A percentile compares a stretch with the other conserved stretches of the same genome.
Conservation (phyloP, 2,888 invertebrate genomes). For the Andricus quercusramuli region DNA sequence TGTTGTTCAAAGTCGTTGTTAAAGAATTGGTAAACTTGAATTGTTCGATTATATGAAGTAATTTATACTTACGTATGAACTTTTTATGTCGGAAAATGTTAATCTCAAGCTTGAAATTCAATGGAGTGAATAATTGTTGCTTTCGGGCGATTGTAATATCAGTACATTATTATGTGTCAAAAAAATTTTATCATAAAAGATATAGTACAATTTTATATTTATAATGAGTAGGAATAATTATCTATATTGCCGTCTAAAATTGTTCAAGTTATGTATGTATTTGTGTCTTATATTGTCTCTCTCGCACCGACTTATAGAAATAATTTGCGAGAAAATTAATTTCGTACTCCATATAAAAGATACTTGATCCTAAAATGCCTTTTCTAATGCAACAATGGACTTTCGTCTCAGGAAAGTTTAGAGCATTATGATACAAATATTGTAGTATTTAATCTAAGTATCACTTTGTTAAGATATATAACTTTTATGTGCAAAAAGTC, state of each 20-base stretch:
- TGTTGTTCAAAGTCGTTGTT: slow-evolving; percentile 31
- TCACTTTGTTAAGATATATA: slow-evolving; percentile 23
- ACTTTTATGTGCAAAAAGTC: slow-evolving; percentile 4
- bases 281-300: slow-evolving; percentile 19
- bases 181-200: slow-evolving; percentile 22
- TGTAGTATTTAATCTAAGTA: slow-evolving; percentile 1
- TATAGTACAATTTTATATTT: slow-evolving; percentile 41
- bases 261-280: slow-evolving; percentile 28
- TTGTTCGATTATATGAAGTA: neutral
- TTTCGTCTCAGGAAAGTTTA: slow-evolving; percentile 31
- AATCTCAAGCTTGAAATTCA: slow-evolving; percentile 16
- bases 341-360: slow-evolving; percentile 16
- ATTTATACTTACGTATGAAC: neutral
- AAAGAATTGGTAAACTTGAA: slow-evolving; percentile 29
- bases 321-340: slow-evolving; percentile 20
- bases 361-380: slow-evolving; percentile 15
- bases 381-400: slow-evolving; percentile 14
- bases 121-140: slow-evolving; percentile 31
- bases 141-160: slow-evolving; percentile 31
- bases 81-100: slow-evolving; percentile 4
- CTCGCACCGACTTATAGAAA: slow-evolving; percentile 10
- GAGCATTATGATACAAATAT: slow-evolving; percentile 20
- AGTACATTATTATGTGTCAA: slow-evolving; percentile 18
- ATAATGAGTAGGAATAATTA: slow-evolving; percentile 18
- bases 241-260: slow-evolving; percentile 15